These are phyloP conservation scores for Clarias gariepinus DNA, from an alignment of 2,113 vertebrate species.

Conservation along the genomic window DNA sequence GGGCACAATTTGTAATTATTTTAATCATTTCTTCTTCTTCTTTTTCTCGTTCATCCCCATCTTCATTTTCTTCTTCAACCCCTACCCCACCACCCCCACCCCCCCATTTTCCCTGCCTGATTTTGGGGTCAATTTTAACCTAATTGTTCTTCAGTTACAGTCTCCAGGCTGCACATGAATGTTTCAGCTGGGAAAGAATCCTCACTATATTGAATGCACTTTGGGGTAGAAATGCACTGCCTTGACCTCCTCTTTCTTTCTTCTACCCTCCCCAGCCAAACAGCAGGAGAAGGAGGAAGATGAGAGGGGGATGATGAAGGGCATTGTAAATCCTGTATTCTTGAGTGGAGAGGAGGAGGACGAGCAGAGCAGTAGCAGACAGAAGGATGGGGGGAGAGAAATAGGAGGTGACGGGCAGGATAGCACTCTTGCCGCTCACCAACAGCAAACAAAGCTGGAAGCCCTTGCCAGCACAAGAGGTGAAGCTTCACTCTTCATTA, in stretches of 20 bases:
- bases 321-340: slow-evolving; percentile 83
- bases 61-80: slow-evolving; percentile 52
- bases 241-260: slow-evolving; percentile 34
- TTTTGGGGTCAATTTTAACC: slow-evolving; percentile 98
- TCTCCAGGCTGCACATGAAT: slow-evolving; percentile 86
- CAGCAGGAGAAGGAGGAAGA: slow-evolving; percentile 64
- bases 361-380: slow-evolving; percentile 8
- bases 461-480: slow-evolving; percentile 83
- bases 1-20: slow-evolving; percentile 99
- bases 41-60: slow-evolving; percentile 64
- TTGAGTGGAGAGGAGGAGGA: slow-evolving; percentile 39
- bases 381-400: slow-evolving; percentile 64
- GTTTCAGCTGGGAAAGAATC: slow-evolving; percentile 73
- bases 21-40: slow-evolving; percentile 98
- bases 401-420: slow-evolving; percentile 83
- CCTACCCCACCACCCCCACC: slow-evolving; percentile 79
- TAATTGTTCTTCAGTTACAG: slow-evolving; percentile 98
- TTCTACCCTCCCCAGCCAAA: slow-evolving; percentile 25
- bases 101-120: slow-evolving; percentile 55
- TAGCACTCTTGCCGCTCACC: slow-evolving; percentile 88
- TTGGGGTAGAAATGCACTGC: slow-evolving; percentile 64
- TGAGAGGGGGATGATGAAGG: slow-evolving; percentile 74
- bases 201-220: slow-evolving; percentile 78
- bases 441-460: slow-evolving; percentile 80
- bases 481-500: slow-evolving; percentile 88